Evolutionary conservation across 2,888 invertebrate genomes (phyloP).

Genomic region (Pyrrhosoma nymphula): DNA sequence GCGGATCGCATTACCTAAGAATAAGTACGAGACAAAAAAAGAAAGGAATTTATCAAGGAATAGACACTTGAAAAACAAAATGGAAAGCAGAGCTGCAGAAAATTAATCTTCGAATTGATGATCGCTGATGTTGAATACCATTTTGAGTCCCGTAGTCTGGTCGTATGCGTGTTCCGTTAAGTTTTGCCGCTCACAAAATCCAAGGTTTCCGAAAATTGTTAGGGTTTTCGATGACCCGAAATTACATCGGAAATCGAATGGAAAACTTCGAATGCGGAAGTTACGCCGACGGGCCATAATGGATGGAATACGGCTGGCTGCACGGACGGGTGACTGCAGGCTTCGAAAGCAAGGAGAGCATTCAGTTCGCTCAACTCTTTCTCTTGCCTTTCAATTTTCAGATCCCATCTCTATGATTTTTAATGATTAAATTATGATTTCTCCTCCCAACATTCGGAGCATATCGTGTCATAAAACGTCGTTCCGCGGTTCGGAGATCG

Average conservation of each 20-base stretch:
- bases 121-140: too few relatives aligned
- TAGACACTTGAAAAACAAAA: too few relatives aligned
- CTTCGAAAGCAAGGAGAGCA: not conserved
- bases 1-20: too few relatives aligned
- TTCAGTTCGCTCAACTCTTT: too few relatives aligned
- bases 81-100: too few relatives aligned
- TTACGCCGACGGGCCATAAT: not conserved
- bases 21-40: too few relatives aligned
- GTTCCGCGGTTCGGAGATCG: not conserved
- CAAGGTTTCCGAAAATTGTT: not conserved
- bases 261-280: not conserved
- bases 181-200: not conserved
- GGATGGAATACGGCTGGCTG: not conserved
- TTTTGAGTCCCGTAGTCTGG: too few relatives aligned
- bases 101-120: too few relatives aligned
- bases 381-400: not conserved
- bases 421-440: not conserved
- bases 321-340: not conserved
- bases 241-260: not conserved
- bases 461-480: not conserved
- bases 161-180: not conserved
- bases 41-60: too few relatives aligned
- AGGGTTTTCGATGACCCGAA: not conserved
- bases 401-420: not conserved
- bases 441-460: not conserved